Evolutionary conservation across 2,797 vertebrate species (phyloP), one percentile per base, ranked within the genome.

Genomic region (Parauchenoglanis punctatus): DNA sequence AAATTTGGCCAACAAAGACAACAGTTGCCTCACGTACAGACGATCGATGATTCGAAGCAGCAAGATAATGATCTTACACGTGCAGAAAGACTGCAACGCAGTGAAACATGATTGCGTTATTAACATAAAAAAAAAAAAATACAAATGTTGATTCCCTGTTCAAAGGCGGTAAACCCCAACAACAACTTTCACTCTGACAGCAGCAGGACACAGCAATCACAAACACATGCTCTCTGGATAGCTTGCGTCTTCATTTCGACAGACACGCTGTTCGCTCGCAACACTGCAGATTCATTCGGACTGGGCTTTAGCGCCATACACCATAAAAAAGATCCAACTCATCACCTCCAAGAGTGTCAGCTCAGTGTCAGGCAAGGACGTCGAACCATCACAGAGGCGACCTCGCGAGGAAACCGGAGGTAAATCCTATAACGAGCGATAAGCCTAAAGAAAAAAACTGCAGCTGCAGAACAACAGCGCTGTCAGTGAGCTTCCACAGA

Each of bases 1-100:
- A 87, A 88, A 90, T 89, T 76, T 88, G 77, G 68, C 46, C 59
- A 76, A 81, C 86, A 87, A 89, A 89, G 65, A 87, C 77, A 90
- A 87, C 85, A 89, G 88, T 67, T 88, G 87, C 77, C 83, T 90
- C 76, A 70, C 88, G 88, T 90, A 77, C 81, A 86, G 76, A 89
- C 40, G 86, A 85, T 80, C 40, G 49, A 73, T 87, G 83, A 87
- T 54, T 80, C 65, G 31, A 56, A 56, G 83, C 80, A 81, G 67
- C 54, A 88, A 81, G 73, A 70, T 81, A 83, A 87, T 86, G 75
- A 89, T 86, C 35, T 63, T 70, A 63, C 31, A 56, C 84, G 83
- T 84, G 52, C 72, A 61, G 80, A 81, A 89, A 54, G 85, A 81
- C 28, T 72, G 73, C 54, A 83, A 78, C 40, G 31, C 67, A 17